Percentiles rank a stretch among this genome's conserved stretches.
Evolutionary conservation across 2,797 vertebrate genomes (phyloP).

Genomic region (Typhlichthys eigenmanni): DNA sequence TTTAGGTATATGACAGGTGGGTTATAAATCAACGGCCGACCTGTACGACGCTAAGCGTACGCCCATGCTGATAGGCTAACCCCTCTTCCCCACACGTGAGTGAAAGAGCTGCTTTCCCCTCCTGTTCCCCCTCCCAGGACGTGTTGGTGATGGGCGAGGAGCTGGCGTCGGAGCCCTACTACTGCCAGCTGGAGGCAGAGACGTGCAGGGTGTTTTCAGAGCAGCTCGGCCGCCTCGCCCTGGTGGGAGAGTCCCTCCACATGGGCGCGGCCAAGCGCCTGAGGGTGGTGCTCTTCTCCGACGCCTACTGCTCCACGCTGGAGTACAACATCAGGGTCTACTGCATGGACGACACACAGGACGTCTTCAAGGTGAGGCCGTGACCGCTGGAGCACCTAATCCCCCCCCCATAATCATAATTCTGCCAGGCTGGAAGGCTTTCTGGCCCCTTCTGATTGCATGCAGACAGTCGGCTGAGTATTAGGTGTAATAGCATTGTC

Average conservation of each 20-base stretch:
- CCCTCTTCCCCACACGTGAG: conserved; percentile 30
- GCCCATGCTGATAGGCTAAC: conserved; percentile 7
- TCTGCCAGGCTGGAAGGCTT: conserved; percentile 23
- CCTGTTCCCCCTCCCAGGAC: conserved; percentile 76
- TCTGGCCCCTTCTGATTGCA: conserved; percentile 14
- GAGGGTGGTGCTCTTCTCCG: conserved; percentile 93
- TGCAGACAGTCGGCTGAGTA: conserved; percentile 30
- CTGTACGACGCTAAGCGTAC: conserved; percentile 37
- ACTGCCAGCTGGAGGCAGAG: conserved; percentile 95
- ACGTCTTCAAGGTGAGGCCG: conserved; percentile 89
- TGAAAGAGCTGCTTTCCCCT: conserved; percentile 51
- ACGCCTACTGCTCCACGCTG: conserved; percentile 89
- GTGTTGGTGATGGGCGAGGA: conserved; percentile 93
- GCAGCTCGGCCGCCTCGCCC: conserved; percentile 93
- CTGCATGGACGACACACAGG: conserved; percentile 96
- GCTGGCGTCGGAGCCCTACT: conserved; percentile 88
- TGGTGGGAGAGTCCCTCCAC: conserved; percentile 97
- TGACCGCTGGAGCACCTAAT: conserved; percentile 4
- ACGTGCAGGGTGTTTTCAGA: conserved; percentile 93
- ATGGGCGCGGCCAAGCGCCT: conserved; percentile 95
- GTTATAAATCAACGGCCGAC: background rate
- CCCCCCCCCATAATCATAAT: conserved; percentile 4
- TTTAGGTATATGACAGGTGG: too few species aligned
- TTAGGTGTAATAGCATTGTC: conserved; percentile 42
- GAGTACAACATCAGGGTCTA: conserved; percentile 98